These are phyloP conservation scores for Glaucomys volans DNA, from an alignment of 2,113 vertebrate genomes.

Conservation along the genomic window DNA sequence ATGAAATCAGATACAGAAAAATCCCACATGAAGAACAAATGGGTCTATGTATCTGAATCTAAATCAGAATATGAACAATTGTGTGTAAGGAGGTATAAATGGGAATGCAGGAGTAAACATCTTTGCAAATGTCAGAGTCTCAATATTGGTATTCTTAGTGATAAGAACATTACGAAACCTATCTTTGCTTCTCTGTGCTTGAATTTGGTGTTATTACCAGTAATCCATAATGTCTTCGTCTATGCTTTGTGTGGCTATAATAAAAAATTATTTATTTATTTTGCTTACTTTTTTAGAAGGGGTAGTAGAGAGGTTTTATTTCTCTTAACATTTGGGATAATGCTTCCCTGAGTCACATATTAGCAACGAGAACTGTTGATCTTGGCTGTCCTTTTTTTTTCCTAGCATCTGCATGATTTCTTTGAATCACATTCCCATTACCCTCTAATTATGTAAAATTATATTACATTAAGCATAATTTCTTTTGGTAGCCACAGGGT, in stretches of 20 bases:
- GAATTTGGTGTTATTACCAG: neutral
- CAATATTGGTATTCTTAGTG: neutral
- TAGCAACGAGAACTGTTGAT: slow-evolving; percentile 55
- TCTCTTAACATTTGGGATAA: slow-evolving; percentile 1
- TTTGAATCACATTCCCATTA: slow-evolving; percentile 78
- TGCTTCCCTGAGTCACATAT: neutral
- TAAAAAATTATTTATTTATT: neutral
- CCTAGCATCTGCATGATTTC: slow-evolving; percentile 50
- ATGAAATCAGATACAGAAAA: neutral
- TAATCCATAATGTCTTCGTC: neutral
- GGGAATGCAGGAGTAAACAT: neutral
- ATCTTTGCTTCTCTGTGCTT: neutral
- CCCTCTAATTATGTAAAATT: slow-evolving; percentile 82
- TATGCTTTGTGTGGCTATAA: slow-evolving; percentile 37
- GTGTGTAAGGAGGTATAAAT: neutral
- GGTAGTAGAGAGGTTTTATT: neutral
- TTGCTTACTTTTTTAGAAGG: slow-evolving; percentile 30
- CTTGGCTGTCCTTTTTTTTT: slow-evolving; percentile 24
- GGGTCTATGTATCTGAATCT: neutral
- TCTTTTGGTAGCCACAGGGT: slow-evolving; percentile 87
- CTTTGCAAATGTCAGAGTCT: neutral
- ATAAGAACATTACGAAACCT: neutral
- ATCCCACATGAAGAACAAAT: neutral
- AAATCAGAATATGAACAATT: neutral
- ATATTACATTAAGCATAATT: slow-evolving; percentile 75